Evolutionary conservation across 2,113 vertebrate species (phyloP).

Genomic region (Ophthalmolycus amberensis): DNA sequence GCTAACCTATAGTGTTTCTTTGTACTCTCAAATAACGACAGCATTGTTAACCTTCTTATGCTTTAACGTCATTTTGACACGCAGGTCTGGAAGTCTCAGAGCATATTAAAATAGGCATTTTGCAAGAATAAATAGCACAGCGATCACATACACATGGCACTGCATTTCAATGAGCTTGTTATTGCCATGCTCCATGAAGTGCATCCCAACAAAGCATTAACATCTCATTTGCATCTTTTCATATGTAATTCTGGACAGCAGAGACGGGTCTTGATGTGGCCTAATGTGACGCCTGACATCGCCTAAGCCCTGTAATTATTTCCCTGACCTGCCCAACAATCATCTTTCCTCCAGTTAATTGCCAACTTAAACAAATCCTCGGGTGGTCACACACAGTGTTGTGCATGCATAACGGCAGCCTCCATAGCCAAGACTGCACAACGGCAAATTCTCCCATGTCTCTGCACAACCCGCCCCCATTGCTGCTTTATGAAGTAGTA

Average conservation of each 20-base stretch:
- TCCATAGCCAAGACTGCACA: constrained; percentile 29
- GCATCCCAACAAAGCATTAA: constrained; percentile 51
- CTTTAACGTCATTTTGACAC: constrained; percentile 18
- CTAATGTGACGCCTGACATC: constrained; percentile 81
- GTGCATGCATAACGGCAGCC: constrained; percentile 55
- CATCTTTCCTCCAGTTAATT: constrained; percentile 81
- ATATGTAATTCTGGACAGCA: constrained; percentile 79
- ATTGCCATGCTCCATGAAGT: constrained; percentile 73
- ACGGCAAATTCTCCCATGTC: constrained; percentile 35
- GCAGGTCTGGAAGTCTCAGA: constrained; percentile 22
- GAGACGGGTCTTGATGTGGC: constrained; percentile 81
- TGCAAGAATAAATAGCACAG: constrained; percentile 58
- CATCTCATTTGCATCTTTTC: constrained; percentile 83
- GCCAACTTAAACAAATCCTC: constrained; percentile 81
- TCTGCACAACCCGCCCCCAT: constrained; percentile 27
- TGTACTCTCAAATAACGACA: constrained; percentile 22
- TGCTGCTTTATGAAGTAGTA: constrained; percentile 52
- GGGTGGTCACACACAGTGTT: constrained; percentile 66
- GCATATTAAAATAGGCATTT: constrained; percentile 50
- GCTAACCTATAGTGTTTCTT: neutral
- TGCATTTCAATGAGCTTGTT: constrained; percentile 81
- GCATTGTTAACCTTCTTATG: constrained; percentile 15
- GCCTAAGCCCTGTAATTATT: constrained; percentile 80
- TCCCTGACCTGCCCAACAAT: constrained; percentile 79
- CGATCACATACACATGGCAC: constrained; percentile 67